Percentiles rank a stretch among this genome's conserved stretches.
Conservation (phyloP, 1,140 invertebrate species). For the Drosophila mayri region DNA sequence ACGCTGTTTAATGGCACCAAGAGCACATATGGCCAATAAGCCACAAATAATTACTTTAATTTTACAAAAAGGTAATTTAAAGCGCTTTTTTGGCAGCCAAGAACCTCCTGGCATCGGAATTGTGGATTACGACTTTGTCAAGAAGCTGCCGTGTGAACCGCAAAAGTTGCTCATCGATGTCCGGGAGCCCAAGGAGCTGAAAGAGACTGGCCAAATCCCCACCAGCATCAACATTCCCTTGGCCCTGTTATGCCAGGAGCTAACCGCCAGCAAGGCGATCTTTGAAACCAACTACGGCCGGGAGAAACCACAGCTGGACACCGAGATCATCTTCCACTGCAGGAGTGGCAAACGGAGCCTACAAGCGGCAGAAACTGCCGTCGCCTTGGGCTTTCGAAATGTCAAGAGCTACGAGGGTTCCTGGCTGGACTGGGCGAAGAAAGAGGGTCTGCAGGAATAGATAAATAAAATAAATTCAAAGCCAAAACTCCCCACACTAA, state of each 20-base stretch:
- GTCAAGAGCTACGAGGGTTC: slow-evolving; percentile 78
- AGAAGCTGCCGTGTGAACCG: slow-evolving; percentile 82
- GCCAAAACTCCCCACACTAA: not conserved
- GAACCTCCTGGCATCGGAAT: slow-evolving; percentile 44
- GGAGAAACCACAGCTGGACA: slow-evolving; percentile 86
- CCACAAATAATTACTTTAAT: not conserved
- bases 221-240: slow-evolving; percentile 90
- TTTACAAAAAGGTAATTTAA: not conserved
- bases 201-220: slow-evolving; percentile 88
- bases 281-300: slow-evolving; percentile 85
- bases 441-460: slow-evolving; percentile 84
- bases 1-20: slow-evolving; percentile 4
- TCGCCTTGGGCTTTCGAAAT: slow-evolving; percentile 87
- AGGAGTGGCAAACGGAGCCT: slow-evolving; percentile 87
- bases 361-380: slow-evolving; percentile 86
- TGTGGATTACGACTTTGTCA: slow-evolving; percentile 86
- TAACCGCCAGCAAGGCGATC: slow-evolving; percentile 68
- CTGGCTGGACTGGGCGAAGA: slow-evolving; percentile 86
- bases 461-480: not conserved
- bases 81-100: slow-evolving; percentile 20
- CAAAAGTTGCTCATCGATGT: slow-evolving; percentile 88
- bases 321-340: slow-evolving; percentile 88
- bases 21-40: not conserved
- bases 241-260: slow-evolving; percentile 76
- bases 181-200: slow-evolving; percentile 88